Percentiles rank a stretch among this genome's conserved stretches.
phyloP scores from a whole-genome alignment of 2,888 invertebrate species.

The Masnerella sp. region DNA sequence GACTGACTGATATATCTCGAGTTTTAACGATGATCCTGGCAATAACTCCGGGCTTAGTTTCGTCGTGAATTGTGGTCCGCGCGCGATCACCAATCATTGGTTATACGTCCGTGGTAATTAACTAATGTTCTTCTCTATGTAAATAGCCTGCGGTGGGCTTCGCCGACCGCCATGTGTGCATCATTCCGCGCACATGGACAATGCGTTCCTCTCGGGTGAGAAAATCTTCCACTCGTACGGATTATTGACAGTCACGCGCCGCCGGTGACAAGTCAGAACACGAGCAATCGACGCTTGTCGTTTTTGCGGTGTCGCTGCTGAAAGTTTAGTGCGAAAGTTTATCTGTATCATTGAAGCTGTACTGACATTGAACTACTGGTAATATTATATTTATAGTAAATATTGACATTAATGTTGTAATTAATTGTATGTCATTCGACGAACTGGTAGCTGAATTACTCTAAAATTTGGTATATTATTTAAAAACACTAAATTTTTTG shows the following conservation, averaged over 20 bases:
- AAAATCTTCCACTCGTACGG: not conserved
- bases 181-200: conserved; percentile 23
- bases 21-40: conserved; percentile 77
- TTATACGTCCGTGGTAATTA: conserved; percentile 75
- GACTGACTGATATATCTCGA: conserved; percentile 74
- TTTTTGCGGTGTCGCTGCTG: too few relatives aligned
- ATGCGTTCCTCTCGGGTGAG: conserved; percentile 9
- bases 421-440: too few relatives aligned
- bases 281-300: not conserved
- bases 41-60: conserved; percentile 76
- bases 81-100: conserved; percentile 76
- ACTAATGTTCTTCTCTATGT: conserved; percentile 77
- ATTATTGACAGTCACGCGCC: conserved; percentile 3
- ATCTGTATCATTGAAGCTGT: too few relatives aligned
- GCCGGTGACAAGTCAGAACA: not conserved
- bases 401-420: too few relatives aligned
- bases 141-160: conserved; percentile 64
- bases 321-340: too few relatives aligned
- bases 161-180: conserved; percentile 29
- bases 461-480: too few relatives aligned
- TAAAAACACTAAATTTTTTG: too few relatives aligned
- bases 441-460: too few relatives aligned
- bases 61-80: conserved; percentile 71
- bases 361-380: too few relatives aligned
- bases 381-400: too few relatives aligned